Base-by-base conservation (phyloP, 2,797 vertebrate species). In the Rhinella marina region DNA sequence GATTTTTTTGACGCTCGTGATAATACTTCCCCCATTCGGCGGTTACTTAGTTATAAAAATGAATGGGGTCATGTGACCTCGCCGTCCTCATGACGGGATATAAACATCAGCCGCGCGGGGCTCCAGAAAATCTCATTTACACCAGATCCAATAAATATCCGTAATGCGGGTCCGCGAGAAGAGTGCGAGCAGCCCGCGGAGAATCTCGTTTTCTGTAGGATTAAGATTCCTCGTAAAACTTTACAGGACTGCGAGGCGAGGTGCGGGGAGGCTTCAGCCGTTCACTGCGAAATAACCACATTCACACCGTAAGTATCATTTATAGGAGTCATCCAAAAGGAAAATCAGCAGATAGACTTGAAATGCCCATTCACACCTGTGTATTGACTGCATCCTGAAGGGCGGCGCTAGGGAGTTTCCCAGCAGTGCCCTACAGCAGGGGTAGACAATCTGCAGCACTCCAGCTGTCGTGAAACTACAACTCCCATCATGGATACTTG, bases 181-280 rank as follows among this genome's bases (percentile, higher is more conserved):
- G 56, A 57, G 50, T 70, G 23, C 11, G 6, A 62, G 82, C 64
- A 75, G 76, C 75, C 75, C 70, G 82, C 25, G 25, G 50, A 81
- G 82, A 88, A 73, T 79, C 87, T 84, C 62, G 75, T 84, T 84
- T 87, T 88, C 81, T 72, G 41, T 25, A 81, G 87, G 87, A 85
- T 88, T 85, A 88, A 85, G 82, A 88, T 70, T 2, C 48, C 77
- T 81, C 78, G 59, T 88, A 88, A 88, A 88, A 85, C 23, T 27
- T 84, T 84, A 84, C 87, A 79, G 68, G 81, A 85, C 52, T 16
- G 76, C 68, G 77, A 62, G 70, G 81, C 19, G 75, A 84, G 61
- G 75, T 66, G 64, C 82, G 54, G 9, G 50, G 72, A 81, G 72
- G 66, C 52, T 27, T 7, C 52, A 75, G 81, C 77, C 21, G 66